Percentiles rank a stretch among this genome's conserved stretches.
phyloP scores from a whole-genome alignment of 2,113 vertebrate species.

The Sphaerodactylus townsendi region DNA sequence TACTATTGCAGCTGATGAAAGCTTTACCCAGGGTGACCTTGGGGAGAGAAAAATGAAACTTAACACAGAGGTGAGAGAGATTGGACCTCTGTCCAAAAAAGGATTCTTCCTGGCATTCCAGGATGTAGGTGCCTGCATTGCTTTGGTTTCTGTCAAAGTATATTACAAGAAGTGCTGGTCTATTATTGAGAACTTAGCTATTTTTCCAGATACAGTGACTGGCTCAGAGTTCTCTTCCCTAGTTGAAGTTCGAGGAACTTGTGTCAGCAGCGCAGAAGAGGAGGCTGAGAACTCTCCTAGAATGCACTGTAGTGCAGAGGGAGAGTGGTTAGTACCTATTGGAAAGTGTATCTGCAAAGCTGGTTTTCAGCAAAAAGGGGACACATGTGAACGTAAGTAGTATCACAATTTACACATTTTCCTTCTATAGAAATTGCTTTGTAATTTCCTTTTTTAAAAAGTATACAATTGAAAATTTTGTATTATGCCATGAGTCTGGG shows the following conservation, averaged over 20 bases:
- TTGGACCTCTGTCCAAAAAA: conserved; percentile 93
- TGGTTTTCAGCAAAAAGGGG: conserved; percentile 98
- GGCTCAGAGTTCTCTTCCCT: conserved; percentile 98
- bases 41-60: conserved; percentile 99
- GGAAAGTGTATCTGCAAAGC: conserved; percentile 99
- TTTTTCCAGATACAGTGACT: conserved; percentile 98
- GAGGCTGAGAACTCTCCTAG: conserved; percentile 96
- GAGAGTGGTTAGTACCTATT: conserved; percentile 99
- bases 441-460: background rate
- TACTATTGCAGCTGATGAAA: conserved; percentile 99
- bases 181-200: conserved; percentile 98
- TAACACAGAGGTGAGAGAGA: conserved; percentile 98
- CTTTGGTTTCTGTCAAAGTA: conserved; percentile 97
- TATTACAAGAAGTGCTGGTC: conserved; percentile 99
- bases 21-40: conserved; percentile 99
- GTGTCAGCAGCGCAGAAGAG: conserved; percentile 94
- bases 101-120: conserved; percentile 99
- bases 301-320: conserved; percentile 99
- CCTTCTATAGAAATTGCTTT: conserved; percentile 1
- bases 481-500: background rate
- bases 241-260: conserved; percentile 95
- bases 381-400: conserved; percentile 96
- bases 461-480: background rate
- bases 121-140: conserved; percentile 98
- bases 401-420: conserved; percentile 19